Percentiles rank a stretch among this genome's conserved stretches.
These are phyloP conservation scores for Vombatus ursinus DNA, from an alignment of 2,113 vertebrate genomes.

Conservation along the genomic window DNA sequence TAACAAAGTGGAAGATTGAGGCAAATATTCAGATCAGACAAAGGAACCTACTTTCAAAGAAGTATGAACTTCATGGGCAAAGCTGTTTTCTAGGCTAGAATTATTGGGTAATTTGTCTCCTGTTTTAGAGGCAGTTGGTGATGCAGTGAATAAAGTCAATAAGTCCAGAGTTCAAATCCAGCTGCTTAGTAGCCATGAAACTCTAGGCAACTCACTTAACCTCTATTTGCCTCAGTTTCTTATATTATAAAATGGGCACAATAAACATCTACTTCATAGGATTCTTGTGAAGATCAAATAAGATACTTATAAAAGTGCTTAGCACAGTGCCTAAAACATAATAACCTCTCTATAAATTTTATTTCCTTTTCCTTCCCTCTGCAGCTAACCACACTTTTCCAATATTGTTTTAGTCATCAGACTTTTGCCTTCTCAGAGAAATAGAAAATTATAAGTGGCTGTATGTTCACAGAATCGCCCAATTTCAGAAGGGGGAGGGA, in stretches of 20 bases:
- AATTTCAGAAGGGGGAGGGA: no score
- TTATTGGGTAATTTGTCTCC: background rate
- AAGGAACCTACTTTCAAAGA: background rate
- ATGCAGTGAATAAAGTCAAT: background rate
- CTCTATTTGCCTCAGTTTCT: background rate
- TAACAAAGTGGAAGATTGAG: background rate
- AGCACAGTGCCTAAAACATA: background rate
- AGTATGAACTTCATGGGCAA: background rate
- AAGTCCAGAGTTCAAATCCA: background rate
- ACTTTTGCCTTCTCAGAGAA: background rate
- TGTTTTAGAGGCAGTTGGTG: background rate
- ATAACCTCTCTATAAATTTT: background rate
- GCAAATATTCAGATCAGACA: background rate
- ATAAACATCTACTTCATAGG: background rate
- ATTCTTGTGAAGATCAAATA: background rate
- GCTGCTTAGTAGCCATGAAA: background rate
- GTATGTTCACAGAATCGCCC: background rate
- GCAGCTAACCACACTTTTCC: no score
- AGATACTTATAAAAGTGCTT: background rate
- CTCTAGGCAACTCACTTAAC: background rate
- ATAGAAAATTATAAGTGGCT: background rate
- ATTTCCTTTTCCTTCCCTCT: no score
- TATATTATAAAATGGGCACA: background rate
- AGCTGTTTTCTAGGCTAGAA: background rate
- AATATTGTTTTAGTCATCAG: no score